Evolutionary conservation across 1,140 invertebrate genomes (phyloP).

Genomic region (Tetramorium alpestre): DNA sequence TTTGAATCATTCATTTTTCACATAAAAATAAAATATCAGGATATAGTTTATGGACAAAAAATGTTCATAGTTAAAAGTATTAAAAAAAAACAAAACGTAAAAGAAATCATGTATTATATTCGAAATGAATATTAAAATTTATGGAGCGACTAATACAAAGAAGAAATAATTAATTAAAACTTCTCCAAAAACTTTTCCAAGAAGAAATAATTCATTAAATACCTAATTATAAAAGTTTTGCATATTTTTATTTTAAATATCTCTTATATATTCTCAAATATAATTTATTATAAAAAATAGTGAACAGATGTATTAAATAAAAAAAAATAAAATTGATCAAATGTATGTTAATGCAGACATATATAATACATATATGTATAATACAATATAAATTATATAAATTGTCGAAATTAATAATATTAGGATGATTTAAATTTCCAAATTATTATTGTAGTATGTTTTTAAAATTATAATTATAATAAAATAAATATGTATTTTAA

Average conservation of each 20-base stretch:
- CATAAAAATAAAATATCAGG: neutral
- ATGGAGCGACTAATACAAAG: neutral
- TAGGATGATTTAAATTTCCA: neutral
- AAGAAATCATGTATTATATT: neutral
- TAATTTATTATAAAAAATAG: neutral
- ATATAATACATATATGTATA: neutral
- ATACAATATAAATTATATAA: neutral
- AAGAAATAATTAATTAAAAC: constrained; percentile 9
- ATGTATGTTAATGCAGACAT: neutral
- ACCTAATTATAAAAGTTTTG: neutral
- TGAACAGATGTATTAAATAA: neutral
- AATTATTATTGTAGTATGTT: neutral
- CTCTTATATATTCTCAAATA: neutral
- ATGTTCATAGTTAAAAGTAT: neutral
- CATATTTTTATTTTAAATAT: neutral
- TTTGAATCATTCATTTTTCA: neutral
- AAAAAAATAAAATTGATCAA: neutral
- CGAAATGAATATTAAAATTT: neutral
- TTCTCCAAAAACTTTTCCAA: neutral
- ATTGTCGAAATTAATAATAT: neutral
- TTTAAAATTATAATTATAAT: constrained; percentile 8
- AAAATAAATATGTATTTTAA: constrained; percentile 8
- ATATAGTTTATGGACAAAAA: neutral
- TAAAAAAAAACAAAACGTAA: neutral
- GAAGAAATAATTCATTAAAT: constrained; percentile 11